Conservation (phyloP, 2,888 invertebrate species). For the Lycophotia porphyrea region DNA sequence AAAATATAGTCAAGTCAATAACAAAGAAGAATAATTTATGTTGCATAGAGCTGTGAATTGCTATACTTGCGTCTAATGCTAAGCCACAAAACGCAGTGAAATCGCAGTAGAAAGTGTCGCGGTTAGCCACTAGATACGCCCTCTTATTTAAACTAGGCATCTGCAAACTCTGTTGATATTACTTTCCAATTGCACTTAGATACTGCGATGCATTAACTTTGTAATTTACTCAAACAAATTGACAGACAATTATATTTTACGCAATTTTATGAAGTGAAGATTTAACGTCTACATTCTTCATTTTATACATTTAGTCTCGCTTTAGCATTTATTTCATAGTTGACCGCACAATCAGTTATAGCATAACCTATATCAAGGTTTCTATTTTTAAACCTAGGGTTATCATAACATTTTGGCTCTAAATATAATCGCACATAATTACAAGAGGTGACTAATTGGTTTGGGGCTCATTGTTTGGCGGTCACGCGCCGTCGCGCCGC, state of each 20-base stretch:
- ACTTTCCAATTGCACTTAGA: conserved; percentile 71
- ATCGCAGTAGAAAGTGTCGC: conserved; percentile 83
- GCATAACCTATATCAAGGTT: conserved; percentile 37
- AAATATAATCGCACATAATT: conserved; percentile 52
- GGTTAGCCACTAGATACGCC: conserved; percentile 80
- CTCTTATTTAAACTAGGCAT: conserved; percentile 84
- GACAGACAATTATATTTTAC: conserved; percentile 54
- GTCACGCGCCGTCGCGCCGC: conserved; percentile 76
- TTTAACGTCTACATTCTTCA: conserved; percentile 22
- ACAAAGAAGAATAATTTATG: conserved; percentile 63
- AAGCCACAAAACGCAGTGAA: conserved; percentile 78
- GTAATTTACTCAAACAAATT: conserved; percentile 52
- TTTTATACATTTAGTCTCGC: conserved; percentile 6
- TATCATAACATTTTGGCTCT: conserved; percentile 39
- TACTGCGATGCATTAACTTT: conserved; percentile 50
- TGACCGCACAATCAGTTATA: conserved; percentile 15
- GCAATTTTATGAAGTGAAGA: conserved; percentile 30
- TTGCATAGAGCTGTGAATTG: conserved; percentile 64
- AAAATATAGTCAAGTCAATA: conserved; percentile 45
- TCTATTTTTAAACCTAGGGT: conserved; percentile 28
- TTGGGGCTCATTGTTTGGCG: conserved; percentile 71
- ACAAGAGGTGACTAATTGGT: conserved; percentile 72
- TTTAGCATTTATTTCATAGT: conserved; percentile 21
- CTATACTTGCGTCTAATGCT: conserved; percentile 67
- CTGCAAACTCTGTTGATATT: conserved; percentile 70